Evolutionary conservation across 2,113 vertebrate species (phyloP).

Genomic region (Colaptes auratus): DNA sequence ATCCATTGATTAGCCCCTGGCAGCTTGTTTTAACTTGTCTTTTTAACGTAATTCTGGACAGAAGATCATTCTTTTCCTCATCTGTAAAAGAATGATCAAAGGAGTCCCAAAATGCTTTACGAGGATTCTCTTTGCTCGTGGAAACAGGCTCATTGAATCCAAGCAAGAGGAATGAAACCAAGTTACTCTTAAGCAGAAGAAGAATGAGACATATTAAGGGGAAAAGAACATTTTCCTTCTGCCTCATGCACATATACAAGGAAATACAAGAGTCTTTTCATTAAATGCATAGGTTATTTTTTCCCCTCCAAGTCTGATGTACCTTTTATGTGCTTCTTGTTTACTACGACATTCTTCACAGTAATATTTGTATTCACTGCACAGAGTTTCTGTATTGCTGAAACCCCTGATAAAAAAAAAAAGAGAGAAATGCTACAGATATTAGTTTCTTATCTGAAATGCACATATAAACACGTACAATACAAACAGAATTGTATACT

Average conservation of each 20-base stretch:
- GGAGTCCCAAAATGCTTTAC: not conserved
- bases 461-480: not conserved
- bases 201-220: not conserved
- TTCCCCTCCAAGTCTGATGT: not conserved
- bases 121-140: not conserved
- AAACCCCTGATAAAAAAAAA: conserved; percentile 75
- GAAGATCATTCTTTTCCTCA: not conserved
- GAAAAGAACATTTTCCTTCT: not conserved
- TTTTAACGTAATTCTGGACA: not conserved
- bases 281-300: not conserved
- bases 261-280: not conserved
- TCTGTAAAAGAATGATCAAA: not conserved
- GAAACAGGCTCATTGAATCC: not conserved
- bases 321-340: conserved; percentile 88
- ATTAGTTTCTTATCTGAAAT: not conserved
- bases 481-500: not conserved
- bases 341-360: conserved; percentile 89
- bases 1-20: not conserved
- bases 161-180: not conserved
- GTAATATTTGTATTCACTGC: conserved; percentile 88
- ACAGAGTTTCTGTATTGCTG: conserved; percentile 87
- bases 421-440: not conserved
- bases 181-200: not conserved
- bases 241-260: not conserved
- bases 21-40: not conserved